Base-by-base conservation (phyloP, 92 coral and sea anemone genomes). In the Umimayanthus kanabou region DNA sequence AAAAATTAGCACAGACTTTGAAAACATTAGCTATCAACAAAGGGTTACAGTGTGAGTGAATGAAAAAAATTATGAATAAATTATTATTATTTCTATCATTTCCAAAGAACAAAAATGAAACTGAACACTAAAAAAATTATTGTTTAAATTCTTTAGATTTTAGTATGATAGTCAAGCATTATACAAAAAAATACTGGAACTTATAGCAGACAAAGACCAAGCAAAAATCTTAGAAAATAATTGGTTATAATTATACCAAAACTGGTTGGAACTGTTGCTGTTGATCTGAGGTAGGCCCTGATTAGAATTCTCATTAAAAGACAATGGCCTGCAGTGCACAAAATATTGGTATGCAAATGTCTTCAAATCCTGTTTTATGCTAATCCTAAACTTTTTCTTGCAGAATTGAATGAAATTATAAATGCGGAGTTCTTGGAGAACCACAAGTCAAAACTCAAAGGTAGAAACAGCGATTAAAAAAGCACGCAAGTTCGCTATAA, bases 331-430 rank as follows among this genome's bases (percentile, higher is more conserved):
- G n/a, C 7, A 61, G 69, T 13, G 71, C 45, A 28, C 43, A 83
- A 71, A 18, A 23, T 37, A 83, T 83, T 70, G 71, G 77, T 71
- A 83, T 83, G 87, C 87, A 83, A 69, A 83, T 43, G 25, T 42
- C 65, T 69, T 61, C 42, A 43, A 83, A 50, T 55, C 37, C 37
- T 33, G 37, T 33, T 33, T 33, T 33, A 33, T 33, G 37, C 37
- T 33, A 33, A 33, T 33, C 61, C 86, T 39, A 50, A 77, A 82
- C 76, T 70, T 5, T 26, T 39, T 65, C 47, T 49, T 69, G 87
- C 76, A 83, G 57, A 69, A 43, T 7, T 30, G 22, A 83, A 18
- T 70, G 40, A 29, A 29, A 45, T 47, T 47, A 29, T 45, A 18
- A 82, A 83, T 42, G 39, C 37, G 70, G 23, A 69, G 39, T 5